Conservation (phyloP, 2,113 vertebrate genomes). For the Rattus norvegicus region DNA sequence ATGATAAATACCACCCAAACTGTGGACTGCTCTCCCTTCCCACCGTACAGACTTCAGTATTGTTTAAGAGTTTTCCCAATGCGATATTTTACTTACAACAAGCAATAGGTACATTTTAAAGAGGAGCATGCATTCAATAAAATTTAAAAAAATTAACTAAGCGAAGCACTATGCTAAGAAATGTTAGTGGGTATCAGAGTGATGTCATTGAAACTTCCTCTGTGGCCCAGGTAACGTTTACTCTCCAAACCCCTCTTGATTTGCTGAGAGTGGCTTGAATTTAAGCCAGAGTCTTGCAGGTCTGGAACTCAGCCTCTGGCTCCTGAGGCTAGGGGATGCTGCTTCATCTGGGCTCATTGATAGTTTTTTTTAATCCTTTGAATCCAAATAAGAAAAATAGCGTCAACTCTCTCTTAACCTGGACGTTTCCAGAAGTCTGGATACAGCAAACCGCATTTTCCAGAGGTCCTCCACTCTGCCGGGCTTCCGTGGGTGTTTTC, state of each 20-base stretch:
- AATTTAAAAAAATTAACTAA: not conserved
- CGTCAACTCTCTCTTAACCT: not conserved
- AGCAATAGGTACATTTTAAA: not conserved
- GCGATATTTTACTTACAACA: not conserved
- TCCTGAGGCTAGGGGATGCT: not conserved
- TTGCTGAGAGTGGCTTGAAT: not conserved
- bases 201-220: not conserved
- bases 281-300: not conserved
- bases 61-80: not conserved
- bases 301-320: not conserved
- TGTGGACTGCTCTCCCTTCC: not conserved
- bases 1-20: not conserved
- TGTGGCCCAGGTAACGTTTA: not conserved
- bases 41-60: not conserved
- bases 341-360: not conserved
- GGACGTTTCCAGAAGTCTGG: not conserved
- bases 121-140: not conserved
- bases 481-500: not conserved
- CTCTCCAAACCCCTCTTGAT: not conserved
- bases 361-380: not conserved
- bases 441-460: not conserved
- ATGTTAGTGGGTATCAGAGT: not conserved
- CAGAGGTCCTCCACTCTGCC: not conserved
- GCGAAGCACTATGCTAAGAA: not conserved
- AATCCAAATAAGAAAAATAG: slow-evolving; percentile 4